phyloP scores from a whole-genome alignment of 2,797 vertebrate genomes.

The Staurois parvus region DNA sequence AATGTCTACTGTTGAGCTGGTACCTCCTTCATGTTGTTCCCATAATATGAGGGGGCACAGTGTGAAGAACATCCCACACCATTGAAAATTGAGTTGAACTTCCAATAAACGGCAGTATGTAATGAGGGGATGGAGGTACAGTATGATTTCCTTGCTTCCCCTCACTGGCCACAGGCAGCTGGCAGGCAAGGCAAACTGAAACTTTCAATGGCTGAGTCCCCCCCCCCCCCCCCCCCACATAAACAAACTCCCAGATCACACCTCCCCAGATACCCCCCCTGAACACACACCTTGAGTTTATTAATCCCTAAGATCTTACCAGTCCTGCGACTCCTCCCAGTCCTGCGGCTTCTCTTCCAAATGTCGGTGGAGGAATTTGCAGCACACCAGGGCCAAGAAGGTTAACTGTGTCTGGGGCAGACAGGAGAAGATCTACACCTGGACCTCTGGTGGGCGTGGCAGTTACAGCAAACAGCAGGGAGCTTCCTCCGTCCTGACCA shows the following conservation, averaged over 20 bases:
- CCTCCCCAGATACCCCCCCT: neutral
- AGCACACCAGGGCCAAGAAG: constrained; percentile 88
- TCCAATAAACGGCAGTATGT: too few relatives aligned
- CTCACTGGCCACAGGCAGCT: too few relatives aligned
- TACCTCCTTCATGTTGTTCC: too few relatives aligned
- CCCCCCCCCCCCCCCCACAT: too few relatives aligned
- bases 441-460: constrained; percentile 84
- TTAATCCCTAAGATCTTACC: constrained; percentile 75
- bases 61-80: too few relatives aligned
- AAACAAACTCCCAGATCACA: fast-evolving
- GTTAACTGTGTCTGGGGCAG: constrained; percentile 89
- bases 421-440: constrained; percentile 91
- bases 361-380: constrained; percentile 92
- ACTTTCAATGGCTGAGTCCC: too few relatives aligned
- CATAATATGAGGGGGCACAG: too few relatives aligned
- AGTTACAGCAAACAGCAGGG: constrained; percentile 84
- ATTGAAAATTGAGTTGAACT: too few relatives aligned
- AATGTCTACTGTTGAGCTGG: too few relatives aligned
- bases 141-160: too few relatives aligned
- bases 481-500: constrained; percentile 52
- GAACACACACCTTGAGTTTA: neutral
- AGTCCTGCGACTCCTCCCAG: constrained; percentile 87
- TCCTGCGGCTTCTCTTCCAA: constrained; percentile 90
- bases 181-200: too few relatives aligned
- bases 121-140: too few relatives aligned